Evolutionary conservation across 2,797 vertebrate species (phyloP).

Genomic region (Myiotriccus ornatus): DNA sequence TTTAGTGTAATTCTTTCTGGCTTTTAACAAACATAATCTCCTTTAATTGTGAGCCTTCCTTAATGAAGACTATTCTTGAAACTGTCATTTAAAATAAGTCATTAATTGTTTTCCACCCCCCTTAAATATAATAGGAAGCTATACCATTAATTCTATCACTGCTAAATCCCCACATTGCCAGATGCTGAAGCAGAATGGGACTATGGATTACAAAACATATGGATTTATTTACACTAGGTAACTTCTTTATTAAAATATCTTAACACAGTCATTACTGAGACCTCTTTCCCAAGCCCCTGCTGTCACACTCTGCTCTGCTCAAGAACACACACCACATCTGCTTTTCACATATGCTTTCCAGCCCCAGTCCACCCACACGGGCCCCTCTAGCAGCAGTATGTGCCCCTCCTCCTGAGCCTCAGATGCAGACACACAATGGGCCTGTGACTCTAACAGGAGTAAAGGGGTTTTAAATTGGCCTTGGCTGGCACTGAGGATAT

Average conservation of each 20-base stretch:
- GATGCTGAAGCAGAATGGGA: slow-evolving; percentile 59
- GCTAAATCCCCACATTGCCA: slow-evolving; percentile 53
- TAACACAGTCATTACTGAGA: slow-evolving; percentile 69
- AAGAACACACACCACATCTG: slow-evolving; percentile 67
- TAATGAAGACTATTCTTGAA: slow-evolving; percentile 44
- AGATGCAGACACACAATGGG: background rate
- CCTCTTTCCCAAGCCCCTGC: slow-evolving; percentile 73
- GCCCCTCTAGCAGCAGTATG: background rate
- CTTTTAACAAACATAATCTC: slow-evolving; percentile 30
- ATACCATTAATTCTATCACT: slow-evolving; percentile 50
- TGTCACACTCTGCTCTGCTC: slow-evolving; percentile 54
- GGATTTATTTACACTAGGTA: slow-evolving; percentile 75
- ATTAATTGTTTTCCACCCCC: slow-evolving; percentile 54
- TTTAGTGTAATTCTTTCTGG: slow-evolving; percentile 14
- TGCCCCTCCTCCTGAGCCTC: slow-evolving; percentile 4
- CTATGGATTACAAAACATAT: slow-evolving; percentile 68
- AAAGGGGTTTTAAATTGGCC: background rate
- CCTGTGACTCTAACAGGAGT: background rate
- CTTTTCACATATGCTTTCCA: slow-evolving; percentile 69
- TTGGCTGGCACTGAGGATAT: background rate
- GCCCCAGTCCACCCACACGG: slow-evolving; percentile 18
- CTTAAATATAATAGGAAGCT: slow-evolving; percentile 56
- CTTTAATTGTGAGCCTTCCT: slow-evolving; percentile 35
- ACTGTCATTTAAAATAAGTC: slow-evolving; percentile 55
- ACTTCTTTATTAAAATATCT: slow-evolving; percentile 76